Evolutionary conservation across 2,797 vertebrate genomes (phyloP), one percentile per base, ranked within the genome.

Genomic region (Chloroceryle inda): DNA sequence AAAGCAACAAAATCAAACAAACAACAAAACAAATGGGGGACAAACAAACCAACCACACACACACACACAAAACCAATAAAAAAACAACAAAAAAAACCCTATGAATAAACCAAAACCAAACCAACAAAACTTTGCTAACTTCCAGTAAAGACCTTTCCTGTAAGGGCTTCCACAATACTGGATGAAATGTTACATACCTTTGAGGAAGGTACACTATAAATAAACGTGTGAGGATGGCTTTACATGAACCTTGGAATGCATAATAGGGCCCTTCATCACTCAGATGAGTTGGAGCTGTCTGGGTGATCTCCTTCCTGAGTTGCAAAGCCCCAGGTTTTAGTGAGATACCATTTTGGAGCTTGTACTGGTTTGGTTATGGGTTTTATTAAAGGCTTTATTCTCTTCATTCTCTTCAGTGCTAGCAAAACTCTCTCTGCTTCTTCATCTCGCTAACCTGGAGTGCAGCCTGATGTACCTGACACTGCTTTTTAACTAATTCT

Each of bases 391-490:
- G 52, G 22, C 14, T 59, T 77, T 61, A 7, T 40, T 68, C 35
- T 47, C n/a, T 81, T 38, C 33, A 19, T 72, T 86, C 12, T 68
- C 21, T 53, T 76, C 37, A 73, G 44, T 19, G 61, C 27, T 67
- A 2, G 0, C 26, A 73, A 69, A 88, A 76, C 62, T 73, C 17
- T 72, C 78, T 1, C 0, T 0, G 2, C 14, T 78, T 6, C 55
- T 85, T 82, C 16, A 33, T 59, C 31, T 88, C 3, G 1, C 68
- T 94, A 33, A 33, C 11, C 61, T 80, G 44, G 84, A 66, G 17
- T 55, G 47, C 59, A 85, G 4, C 5, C 10, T 0, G 0, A n/a
- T 37, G 42, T 40, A 31, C 53, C 35, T 42, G 50, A 47, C 9
- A 3, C 31, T 82, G 61, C 42, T 71, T 85, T 83, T 49, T 71